Percentiles rank a stretch among this genome's conserved stretches.
These are phyloP conservation scores for Tauraco hartlaubi DNA, from an alignment of 2,797 vertebrate species.

Conservation along the genomic window DNA sequence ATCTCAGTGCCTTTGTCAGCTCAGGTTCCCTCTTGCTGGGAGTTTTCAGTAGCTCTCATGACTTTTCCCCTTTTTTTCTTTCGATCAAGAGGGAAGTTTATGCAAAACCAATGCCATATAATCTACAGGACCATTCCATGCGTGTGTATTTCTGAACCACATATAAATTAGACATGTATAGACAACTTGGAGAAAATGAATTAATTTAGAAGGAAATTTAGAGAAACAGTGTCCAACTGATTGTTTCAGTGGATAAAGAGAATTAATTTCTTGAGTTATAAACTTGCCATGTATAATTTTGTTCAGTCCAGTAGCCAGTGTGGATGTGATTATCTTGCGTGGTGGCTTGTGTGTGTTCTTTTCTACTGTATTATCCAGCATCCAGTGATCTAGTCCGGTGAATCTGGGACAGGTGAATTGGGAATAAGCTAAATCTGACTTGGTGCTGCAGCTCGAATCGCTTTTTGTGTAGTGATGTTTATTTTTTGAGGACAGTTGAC, in stretches of 20 bases:
- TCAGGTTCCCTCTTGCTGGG: neutral
- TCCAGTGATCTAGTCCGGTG: neutral
- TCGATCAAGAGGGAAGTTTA: neutral
- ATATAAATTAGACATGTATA: neutral
- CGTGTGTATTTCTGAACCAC: neutral
- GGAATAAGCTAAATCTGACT: neutral
- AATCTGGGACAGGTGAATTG: neutral
- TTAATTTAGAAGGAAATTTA: neutral
- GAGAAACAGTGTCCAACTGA: neutral
- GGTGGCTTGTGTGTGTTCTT: neutral
- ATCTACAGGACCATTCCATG: neutral
- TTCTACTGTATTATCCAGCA: neutral
- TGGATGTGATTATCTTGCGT: neutral
- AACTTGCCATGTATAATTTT: neutral
- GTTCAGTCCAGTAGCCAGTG: neutral
- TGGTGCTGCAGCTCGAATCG: neutral
- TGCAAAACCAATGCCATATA: neutral
- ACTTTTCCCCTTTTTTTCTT: neutral
- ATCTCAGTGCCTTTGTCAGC: neutral
- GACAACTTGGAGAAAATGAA: neutral
- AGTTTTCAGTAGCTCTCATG: neutral
- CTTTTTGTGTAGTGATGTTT: slow-evolving; percentile 7
- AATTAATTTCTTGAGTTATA: neutral
- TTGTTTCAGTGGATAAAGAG: neutral
- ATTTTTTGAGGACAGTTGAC: slow-evolving; percentile 19